Evolutionary conservation across 2,113 vertebrate species (phyloP), one percentile per base, ranked within the genome.

Genomic region (Rhodinocichla rosea): DNA sequence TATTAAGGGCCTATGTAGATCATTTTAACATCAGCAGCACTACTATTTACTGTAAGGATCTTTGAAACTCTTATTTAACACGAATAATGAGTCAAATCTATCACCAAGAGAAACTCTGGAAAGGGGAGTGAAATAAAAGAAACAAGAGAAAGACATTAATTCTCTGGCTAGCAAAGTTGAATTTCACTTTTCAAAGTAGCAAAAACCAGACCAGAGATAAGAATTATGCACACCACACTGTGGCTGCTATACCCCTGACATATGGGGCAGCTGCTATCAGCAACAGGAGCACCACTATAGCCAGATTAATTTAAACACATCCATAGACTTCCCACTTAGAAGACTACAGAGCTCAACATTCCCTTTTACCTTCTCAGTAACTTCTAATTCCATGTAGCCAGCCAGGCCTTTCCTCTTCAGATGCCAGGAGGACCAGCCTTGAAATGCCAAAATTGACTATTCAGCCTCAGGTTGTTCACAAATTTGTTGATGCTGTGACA

Each of bases 151-250:
- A 84, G 9, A 77, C 13, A 62, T 55, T 86, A 39, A 86, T 88
- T 75, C 15, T 69, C 42, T 50, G 4, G 4, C 70, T 90, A 75
- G 27, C 55, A 89, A 93, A 85, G 18, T 35, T 76, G 26, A 37
- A 56, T 84, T 94, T 86, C 28, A 71, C 94, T 92, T 95, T 63
- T 78, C 27, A 32, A 73, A 95, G 65, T 10, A 83, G 62, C 19
- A 74, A 83, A 86, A 88, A 10, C 7, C 33, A 52, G 21, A 76
- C 10, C 7, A 65, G 27, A 86, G 18, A 44, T 18, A 70, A 77
- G 74, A 17, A 63, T 30, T 59, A 62, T 2, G 5, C 33, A 59
- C 37, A 44, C 6, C 26, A 21, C 19, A 1, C 13, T 67, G 69
- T 53, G 13, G n/a, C n/a, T 60, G n/a, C 26, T 53, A 15, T 2